These are phyloP conservation scores for Clepsis dumicolana DNA, from an alignment of 2,888 invertebrate species.

Conservation along the genomic window DNA sequence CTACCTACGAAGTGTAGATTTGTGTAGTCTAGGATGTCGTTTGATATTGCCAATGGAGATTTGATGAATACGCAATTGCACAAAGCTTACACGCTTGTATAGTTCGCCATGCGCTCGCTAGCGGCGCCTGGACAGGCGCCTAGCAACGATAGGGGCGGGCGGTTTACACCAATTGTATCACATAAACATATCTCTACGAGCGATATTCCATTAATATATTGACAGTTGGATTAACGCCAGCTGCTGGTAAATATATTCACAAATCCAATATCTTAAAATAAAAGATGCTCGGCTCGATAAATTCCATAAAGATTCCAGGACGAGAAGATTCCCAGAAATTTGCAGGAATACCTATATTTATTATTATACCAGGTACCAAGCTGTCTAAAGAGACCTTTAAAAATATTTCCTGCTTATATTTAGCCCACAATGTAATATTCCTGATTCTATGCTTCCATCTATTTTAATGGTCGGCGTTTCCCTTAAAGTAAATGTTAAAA, in stretches of 20 bases:
- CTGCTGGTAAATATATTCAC: constrained; percentile 1
- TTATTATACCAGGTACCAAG: too few relatives aligned
- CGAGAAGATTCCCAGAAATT: constrained; percentile 4
- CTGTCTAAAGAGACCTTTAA: not conserved
- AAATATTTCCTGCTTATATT: too few relatives aligned
- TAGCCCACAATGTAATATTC: not conserved
- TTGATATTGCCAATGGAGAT: not conserved
- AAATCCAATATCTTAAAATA: constrained; percentile 10
- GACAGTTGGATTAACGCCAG: not conserved
- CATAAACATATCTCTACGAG: not conserved
- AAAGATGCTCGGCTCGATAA: constrained; percentile 8
- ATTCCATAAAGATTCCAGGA: constrained; percentile 10
- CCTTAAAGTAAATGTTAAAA: too few relatives aligned
- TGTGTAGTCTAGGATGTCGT: not conserved
- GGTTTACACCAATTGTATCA: not conserved
- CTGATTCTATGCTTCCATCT: not conserved
- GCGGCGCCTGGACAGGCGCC: not conserved
- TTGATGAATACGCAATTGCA: not conserved
- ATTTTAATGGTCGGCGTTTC: not conserved
- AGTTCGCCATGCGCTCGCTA: not conserved
- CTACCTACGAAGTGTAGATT: not conserved
- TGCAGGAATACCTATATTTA: constrained; percentile 11
- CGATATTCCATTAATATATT: not conserved
- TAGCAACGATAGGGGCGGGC: not conserved
- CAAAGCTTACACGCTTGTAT: not conserved